Percentiles rank a stretch among this genome's conserved stretches.
Evolutionary conservation across 1,140 invertebrate species (phyloP).

Genomic region (Penaeus chinensis): DNA sequence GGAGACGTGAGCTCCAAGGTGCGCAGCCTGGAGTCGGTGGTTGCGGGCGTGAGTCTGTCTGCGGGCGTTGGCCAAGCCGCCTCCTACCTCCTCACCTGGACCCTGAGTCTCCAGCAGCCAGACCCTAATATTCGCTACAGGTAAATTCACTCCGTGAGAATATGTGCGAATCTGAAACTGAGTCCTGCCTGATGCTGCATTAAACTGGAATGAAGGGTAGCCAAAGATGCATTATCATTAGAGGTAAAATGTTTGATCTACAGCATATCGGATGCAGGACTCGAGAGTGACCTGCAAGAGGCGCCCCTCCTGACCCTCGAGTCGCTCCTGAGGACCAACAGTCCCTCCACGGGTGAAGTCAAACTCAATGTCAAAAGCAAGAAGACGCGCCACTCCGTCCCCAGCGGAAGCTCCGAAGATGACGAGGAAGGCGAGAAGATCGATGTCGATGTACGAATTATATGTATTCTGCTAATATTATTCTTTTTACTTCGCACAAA

Average conservation of each 20-base stretch:
- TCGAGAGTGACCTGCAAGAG: no score
- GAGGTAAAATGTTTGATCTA: no score
- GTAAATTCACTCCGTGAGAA: background rate
- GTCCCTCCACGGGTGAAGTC: conserved; percentile 37
- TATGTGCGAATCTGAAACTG: no score
- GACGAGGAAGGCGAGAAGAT: background rate
- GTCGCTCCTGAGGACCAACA: conserved; percentile 16
- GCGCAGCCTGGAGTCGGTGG: conserved; percentile 8
- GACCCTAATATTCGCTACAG: conserved; percentile 16
- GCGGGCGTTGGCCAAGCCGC: conserved; percentile 13
- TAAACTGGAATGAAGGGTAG: no score
- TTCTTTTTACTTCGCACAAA: no score
- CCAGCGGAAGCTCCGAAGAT: background rate
- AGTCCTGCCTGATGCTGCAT: no score
- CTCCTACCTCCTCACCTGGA: conserved; percentile 33
- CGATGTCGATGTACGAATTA: conserved; percentile 28
- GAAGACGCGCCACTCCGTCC: background rate
- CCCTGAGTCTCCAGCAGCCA: conserved; percentile 13
- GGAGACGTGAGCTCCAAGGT: conserved; percentile 23
- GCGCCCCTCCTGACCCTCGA: conserved; percentile 14
- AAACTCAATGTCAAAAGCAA: conserved; percentile 34
- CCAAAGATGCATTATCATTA: no score
- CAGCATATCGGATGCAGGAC: no score
- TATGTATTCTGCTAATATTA: no score
- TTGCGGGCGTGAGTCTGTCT: conserved; percentile 10